Evolutionary conservation across 1,140 invertebrate genomes (phyloP), one percentile per base, ranked within the genome.

Genomic region (Episyrphus balteatus): DNA sequence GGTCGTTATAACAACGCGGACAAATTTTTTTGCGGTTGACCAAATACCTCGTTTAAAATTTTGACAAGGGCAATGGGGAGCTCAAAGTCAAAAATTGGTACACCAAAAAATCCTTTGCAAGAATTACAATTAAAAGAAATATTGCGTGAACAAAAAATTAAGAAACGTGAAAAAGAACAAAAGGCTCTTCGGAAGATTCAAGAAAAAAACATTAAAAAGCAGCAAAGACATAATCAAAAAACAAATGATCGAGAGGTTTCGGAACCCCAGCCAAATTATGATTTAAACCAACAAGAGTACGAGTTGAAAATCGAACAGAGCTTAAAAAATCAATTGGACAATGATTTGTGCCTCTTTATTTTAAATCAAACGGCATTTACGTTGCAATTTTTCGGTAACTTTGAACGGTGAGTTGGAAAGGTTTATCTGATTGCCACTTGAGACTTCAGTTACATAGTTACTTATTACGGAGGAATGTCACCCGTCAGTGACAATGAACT

Each of bases 311-410:
- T 66, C 30, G 57, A 61, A 48, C 47, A 58, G 19, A 60, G 69
- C 9, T 73, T 84, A 58, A 71, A 74, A 14, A 71, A 73, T 10
- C 76, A 82, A 30, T 69, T 87, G 8, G 68, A 74, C 15, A 71
- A 71, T 1, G 73, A 82, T 48, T 71, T 78, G 2, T 74, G 83
- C 53, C 70, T 74, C 1, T 89, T 88, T 58, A 67, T 88, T 2
- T 61, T 88, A 1, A 87, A 88, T 57, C 84, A 88, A 58, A 75
- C 88, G 26, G 70, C 87, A 48, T 71, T 88, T 58, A 78, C 79
- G 26, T 69, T 84, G 5, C 83, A 87, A 58, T 87, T 88, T 68
- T 87, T 86, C 48, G 72, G 79, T 39, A 82, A 88, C 65, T 88
- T 78, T 57, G 80, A 86, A 53, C 74, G 76, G 84, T 86, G 70